Conservation (phyloP, 2,797 vertebrate species). For the Vespertilio murinus region DNA sequence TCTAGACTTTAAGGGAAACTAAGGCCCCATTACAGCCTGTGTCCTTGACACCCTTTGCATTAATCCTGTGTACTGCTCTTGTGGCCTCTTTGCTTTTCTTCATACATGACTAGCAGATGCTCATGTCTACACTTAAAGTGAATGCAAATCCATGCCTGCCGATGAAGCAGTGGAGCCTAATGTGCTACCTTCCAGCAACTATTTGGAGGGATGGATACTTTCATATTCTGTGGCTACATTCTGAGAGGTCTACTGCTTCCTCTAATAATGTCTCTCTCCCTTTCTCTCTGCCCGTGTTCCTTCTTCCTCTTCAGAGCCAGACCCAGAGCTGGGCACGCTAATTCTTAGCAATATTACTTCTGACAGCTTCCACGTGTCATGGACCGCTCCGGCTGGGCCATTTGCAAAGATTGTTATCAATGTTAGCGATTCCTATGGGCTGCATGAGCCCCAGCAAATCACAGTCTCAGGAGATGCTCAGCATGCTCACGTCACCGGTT, state of each 20-base stretch:
- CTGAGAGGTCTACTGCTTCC: neutral
- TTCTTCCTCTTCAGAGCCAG: conserved; percentile 88
- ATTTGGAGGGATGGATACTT: neutral
- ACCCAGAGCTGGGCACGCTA: conserved; percentile 89
- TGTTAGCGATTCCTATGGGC: conserved; percentile 86
- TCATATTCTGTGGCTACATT: neutral
- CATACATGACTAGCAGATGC: neutral
- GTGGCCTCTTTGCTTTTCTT: neutral
- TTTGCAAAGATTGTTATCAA: conserved; percentile 90
- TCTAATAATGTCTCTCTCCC: conserved; percentile 25
- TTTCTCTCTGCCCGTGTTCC: conserved; percentile 77
- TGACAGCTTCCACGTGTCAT: conserved; percentile 91
- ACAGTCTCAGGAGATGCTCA: conserved; percentile 84
- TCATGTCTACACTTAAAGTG: neutral
- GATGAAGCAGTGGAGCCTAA: neutral
- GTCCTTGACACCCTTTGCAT: neutral
- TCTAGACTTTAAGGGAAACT: neutral
- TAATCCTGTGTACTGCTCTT: neutral
- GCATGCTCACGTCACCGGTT: conserved; percentile 86
- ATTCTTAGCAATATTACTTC: conserved; percentile 87
- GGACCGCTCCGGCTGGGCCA: conserved; percentile 87
- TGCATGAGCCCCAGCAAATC: conserved; percentile 86
- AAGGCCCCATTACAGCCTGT: neutral
- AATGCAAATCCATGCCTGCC: neutral
- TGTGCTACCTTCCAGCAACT: neutral